Conservation (phyloP, 2,888 invertebrate species). For the Agrypnus murinus region DNA sequence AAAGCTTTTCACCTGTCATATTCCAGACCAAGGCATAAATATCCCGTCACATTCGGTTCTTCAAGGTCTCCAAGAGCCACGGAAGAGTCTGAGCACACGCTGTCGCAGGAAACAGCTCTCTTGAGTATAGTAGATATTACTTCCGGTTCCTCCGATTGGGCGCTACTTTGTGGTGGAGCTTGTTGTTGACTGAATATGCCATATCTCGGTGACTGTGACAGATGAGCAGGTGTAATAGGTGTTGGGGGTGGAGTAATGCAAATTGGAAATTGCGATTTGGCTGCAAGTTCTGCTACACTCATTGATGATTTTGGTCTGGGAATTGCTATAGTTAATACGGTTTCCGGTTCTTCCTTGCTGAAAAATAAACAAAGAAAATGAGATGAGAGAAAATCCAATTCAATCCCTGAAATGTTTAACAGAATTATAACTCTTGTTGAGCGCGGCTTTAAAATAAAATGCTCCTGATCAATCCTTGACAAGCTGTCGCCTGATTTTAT, state of each 20-base stretch:
- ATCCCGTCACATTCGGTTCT: slow-evolving; percentile 82
- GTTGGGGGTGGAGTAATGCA: slow-evolving; percentile 65
- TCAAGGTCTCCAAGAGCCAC: slow-evolving; percentile 82
- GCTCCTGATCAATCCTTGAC: slow-evolving; percentile 5
- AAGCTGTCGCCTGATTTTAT: slow-evolving; percentile 8
- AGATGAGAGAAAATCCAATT: not conserved
- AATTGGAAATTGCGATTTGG: slow-evolving; percentile 66
- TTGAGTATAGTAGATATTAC: slow-evolving; percentile 70
- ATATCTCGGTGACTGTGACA: slow-evolving; percentile 23
- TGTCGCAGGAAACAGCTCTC: slow-evolving; percentile 85
- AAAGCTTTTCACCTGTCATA: slow-evolving; percentile 80
- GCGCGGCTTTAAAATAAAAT: not conserved
- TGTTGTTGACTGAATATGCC: slow-evolving; percentile 29
- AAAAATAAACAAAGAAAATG: slow-evolving; percentile 25
- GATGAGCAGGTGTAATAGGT: slow-evolving; percentile 39
- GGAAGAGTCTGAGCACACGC: slow-evolving; percentile 86
- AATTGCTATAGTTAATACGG: slow-evolving; percentile 67
- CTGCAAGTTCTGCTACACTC: slow-evolving; percentile 65
- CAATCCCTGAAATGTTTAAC: not conserved
- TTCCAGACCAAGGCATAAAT: slow-evolving; percentile 84
- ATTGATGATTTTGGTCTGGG: slow-evolving; percentile 68
- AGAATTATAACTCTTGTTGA: not conserved
- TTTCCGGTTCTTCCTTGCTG: slow-evolving; percentile 43
- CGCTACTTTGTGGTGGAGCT: slow-evolving; percentile 42
- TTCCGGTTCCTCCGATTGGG: slow-evolving; percentile 60